A percentile compares a stretch with the other conserved stretches of the same genome.
These are phyloP conservation scores for Cerceris ruficornis DNA, from an alignment of 2,888 invertebrate species.

Conservation along the genomic window DNA sequence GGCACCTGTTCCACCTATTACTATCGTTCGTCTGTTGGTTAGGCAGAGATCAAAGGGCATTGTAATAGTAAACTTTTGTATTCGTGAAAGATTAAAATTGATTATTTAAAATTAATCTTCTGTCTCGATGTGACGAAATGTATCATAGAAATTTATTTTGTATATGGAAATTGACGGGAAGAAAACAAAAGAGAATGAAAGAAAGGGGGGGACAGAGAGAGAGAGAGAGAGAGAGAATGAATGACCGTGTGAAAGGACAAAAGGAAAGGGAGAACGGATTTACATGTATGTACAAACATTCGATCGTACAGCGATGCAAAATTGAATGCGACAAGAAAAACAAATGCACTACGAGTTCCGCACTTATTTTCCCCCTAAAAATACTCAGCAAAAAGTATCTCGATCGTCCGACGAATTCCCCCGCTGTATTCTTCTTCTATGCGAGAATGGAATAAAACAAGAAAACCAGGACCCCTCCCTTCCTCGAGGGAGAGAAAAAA, in stretches of 20 bases:
- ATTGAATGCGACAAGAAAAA: slow-evolving; percentile 21
- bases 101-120: slow-evolving; percentile 33
- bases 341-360: slow-evolving; percentile 15
- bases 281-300: slow-evolving; percentile 31
- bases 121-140: slow-evolving; percentile 29
- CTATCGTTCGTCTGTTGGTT: slow-evolving; percentile 25
- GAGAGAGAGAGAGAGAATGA: not conserved
- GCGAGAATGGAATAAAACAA: slow-evolving; percentile 25
- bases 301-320: slow-evolving; percentile 40
- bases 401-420: slow-evolving; percentile 4
- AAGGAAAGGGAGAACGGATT: slow-evolving; percentile 9
- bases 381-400: slow-evolving; percentile 39
- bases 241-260: not conserved
- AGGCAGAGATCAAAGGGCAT: slow-evolving; percentile 53
- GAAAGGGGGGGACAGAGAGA: slow-evolving; percentile 6
- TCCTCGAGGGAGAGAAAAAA: slow-evolving; percentile 6
- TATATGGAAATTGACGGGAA: slow-evolving; percentile 42
- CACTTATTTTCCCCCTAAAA: slow-evolving; percentile 32
- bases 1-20: slow-evolving; percentile 17
- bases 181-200: not conserved
- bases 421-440: slow-evolving; percentile 9
- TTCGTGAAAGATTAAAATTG: slow-evolving; percentile 25
- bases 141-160: slow-evolving; percentile 52
- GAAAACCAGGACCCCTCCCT: slow-evolving; percentile 32
- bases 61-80: slow-evolving; percentile 39